Base-by-base conservation (phyloP, 2,888 invertebrate genomes). In the Spodoptera exigua region DNA sequence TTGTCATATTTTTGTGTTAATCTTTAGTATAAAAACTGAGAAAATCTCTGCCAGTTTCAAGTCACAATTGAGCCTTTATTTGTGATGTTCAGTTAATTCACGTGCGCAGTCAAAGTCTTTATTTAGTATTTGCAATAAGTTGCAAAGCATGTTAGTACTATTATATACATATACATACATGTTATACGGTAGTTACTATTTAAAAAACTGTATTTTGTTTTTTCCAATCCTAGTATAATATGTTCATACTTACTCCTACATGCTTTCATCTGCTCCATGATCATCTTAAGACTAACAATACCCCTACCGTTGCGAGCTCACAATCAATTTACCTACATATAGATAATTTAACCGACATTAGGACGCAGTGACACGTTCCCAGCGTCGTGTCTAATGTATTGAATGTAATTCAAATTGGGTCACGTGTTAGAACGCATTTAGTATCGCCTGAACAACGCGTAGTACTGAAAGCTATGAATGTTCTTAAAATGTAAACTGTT, bases 341-440 rank as follows among this genome's bases (percentile, higher is more conserved):
- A 35, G 18, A 36, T 44, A 27, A 36, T 48, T 45, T 18, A 7
- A 16, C 2, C 12, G 35, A 59, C 39, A 44, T 67, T 58, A 59
- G 10, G 32, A 32, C 32, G 39, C 13, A 34, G 5, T 32, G 43
- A 44, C 45, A 61, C 39, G 47, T 49, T 32, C 5, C 27, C 36
- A 36, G 11, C 32, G 43, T 40, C 64, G 34, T 36, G 64, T 32
- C 14, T 65, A 67, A 70, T 70, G 71, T 58, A 17, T 53, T 64
- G 71, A 39, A 13, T 49, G 35, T 70, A 67, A 67, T 49, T 27
- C 53, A 64, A 39, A 67, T 67, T 58, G 54, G 53, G 53, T 48
- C 61, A 70, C 69, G 61, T 63, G 39, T 57, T 17, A n/a, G 21
- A 34, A n/a, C 32, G 7, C 36, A 34, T 41, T 51, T 44, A 41